These are phyloP conservation scores for Seira musarum DNA, from an alignment of 2,888 invertebrate species.

Conservation along the genomic window DNA sequence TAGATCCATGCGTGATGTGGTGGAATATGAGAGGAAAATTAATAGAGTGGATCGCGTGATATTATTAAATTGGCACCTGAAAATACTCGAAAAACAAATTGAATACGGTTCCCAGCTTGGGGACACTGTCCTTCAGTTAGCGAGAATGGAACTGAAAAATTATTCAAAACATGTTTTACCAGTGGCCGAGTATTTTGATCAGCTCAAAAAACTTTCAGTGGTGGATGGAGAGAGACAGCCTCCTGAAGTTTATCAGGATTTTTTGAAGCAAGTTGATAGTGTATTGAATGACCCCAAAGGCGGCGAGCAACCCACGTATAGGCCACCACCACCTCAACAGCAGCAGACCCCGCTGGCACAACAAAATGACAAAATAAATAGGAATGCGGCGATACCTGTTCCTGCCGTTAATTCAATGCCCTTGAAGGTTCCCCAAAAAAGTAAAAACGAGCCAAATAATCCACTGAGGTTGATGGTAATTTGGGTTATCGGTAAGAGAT, in stretches of 20 bases:
- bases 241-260: constrained; percentile 89
- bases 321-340: constrained; percentile 74
- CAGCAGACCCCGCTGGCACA: no score
- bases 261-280: constrained; percentile 83
- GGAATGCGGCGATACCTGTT: constrained; percentile 69
- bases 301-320: constrained; percentile 75
- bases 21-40: constrained; percentile 93
- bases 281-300: constrained; percentile 76
- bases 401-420: constrained; percentile 47
- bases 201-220: constrained; percentile 83
- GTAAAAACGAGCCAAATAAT: constrained; percentile 50
- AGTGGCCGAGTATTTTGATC: constrained; percentile 92
- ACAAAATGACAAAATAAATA: constrained; percentile 76
- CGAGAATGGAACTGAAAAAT: constrained; percentile 90
- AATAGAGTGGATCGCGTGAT: constrained; percentile 90
- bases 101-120: constrained; percentile 92
- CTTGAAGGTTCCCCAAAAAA: constrained; percentile 55
- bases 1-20: constrained; percentile 91
- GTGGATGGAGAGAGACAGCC: constrained; percentile 91
- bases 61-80: constrained; percentile 89
- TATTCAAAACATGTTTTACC: constrained; percentile 90
- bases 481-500: constrained; percentile 74
- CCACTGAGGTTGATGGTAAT: constrained; percentile 71
- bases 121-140: constrained; percentile 86
- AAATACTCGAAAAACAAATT: constrained; percentile 89